Base-by-base conservation (phyloP, 2,888 invertebrate species). In the Anoplius nigerrimus region DNA sequence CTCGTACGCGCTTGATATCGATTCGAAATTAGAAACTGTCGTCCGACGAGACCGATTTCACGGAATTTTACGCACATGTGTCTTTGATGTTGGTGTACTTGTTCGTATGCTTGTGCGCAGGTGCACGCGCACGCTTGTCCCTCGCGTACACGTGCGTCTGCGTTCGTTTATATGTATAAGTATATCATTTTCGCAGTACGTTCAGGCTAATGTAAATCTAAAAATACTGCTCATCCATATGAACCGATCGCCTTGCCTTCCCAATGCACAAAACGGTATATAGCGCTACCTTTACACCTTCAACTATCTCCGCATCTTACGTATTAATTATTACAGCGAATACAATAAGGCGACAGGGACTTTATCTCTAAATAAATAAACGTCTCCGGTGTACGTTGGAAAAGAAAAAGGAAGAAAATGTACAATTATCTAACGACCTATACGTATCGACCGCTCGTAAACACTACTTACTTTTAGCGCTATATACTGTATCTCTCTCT, bases 181-280 rank as follows among this genome's bases (percentile, higher is more conserved):
- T 75, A 76, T 81, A 79, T 75, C 75, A 81, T 79, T 72, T 82
- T 74, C 81, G 80, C 80, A 76, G 78, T 82, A 83, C 82, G 83
- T 83, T 82, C 80, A 82, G 82, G 82, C 82, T 84, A 84, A 79
- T 77, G 81, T 85, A 84, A 81, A 82, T 85, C 82, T 87, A 86
- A 86, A 87, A 88, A 88, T 88, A 87, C 86, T 88, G 86, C 82
- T 87, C 83, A 80, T 82, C 80, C 48, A 74, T 80, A 83, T 84
- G 78, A 86, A 86, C 80, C 80, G 74, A 78, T 74, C 63, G 67
- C 69, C 34, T 48, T 55, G 20, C 21, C 48, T 13, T 48, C 46
- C 5, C 21, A 42, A 52, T 53, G 42, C 43, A 20, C 53, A 53
- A 53, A 55, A 34, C 27, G 42, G 42, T 55, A 55, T 21, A 52